These are phyloP conservation scores for Sceloporus undulatus DNA, from an alignment of 2,113 vertebrate species.

Conservation along the genomic window DNA sequence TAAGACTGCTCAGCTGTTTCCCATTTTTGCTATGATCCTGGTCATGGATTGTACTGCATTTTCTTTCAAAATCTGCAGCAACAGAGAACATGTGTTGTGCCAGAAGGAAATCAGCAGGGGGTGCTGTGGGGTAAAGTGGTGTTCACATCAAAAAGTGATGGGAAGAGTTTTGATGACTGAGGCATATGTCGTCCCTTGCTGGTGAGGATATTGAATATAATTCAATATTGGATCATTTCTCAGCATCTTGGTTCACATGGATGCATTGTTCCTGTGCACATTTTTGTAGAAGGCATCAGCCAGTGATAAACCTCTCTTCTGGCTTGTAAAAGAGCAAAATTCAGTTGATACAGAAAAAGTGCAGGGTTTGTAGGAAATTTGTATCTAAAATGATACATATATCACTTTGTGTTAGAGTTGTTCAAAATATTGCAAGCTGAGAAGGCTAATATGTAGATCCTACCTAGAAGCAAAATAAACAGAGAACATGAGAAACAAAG, in stretches of 20 bases:
- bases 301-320: rapidly evolving
- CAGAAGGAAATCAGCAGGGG: constrained; percentile 26
- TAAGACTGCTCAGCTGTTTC: constrained; percentile 5
- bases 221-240: not conserved
- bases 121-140: constrained; percentile 35
- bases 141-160: not conserved
- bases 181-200: not conserved
- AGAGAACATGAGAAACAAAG: not conserved
- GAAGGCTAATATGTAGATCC: not conserved
- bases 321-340: rapidly evolving
- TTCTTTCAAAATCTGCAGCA: constrained; percentile 6
- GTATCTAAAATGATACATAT: not conserved
- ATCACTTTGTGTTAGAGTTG: not conserved
- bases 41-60: not conserved
- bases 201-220: not conserved
- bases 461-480: not conserved
- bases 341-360: not conserved
- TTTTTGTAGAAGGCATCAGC: not conserved
- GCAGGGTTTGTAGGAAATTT: not conserved
- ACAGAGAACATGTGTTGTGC: not conserved
- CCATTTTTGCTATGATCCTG: not conserved
- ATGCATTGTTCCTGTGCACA: not conserved
- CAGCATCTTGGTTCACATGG: not conserved
- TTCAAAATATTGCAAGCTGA: not conserved
- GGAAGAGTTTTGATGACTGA: not conserved